Evolutionary conservation across 2,797 vertebrate genomes (phyloP).

Genomic region (Microchirus variegatus): DNA sequence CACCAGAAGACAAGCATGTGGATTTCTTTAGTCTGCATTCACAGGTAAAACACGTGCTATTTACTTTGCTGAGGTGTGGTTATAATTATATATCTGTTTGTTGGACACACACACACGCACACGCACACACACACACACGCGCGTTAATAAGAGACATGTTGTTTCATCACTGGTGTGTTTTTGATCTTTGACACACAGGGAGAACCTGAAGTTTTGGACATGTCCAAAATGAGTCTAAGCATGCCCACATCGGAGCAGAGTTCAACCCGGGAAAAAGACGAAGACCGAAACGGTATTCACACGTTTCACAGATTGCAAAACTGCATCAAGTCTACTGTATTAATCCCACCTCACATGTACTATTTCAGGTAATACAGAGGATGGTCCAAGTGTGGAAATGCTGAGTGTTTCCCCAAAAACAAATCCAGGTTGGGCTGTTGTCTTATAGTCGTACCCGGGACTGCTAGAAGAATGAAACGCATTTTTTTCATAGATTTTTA

Average conservation of each 20-base stretch:
- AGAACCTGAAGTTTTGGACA: slow-evolving; percentile 54
- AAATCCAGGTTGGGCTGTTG: slow-evolving; percentile 56
- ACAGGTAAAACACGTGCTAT: slow-evolving; percentile 65
- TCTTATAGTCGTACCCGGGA: too few species aligned
- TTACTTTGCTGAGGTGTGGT: neutral
- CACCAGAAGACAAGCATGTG: slow-evolving; percentile 86
- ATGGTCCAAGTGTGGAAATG: slow-evolving; percentile 87
- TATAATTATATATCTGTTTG: neutral
- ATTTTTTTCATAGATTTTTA: too few species aligned
- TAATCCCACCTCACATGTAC: neutral
- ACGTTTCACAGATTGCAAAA: neutral
- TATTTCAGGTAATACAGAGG: slow-evolving; percentile 79
- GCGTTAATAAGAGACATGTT: neutral
- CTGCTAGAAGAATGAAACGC: too few species aligned
- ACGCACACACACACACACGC: too few species aligned
- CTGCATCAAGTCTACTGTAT: neutral
- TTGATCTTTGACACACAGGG: slow-evolving; percentile 37
- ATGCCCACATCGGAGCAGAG: slow-evolving; percentile 34
- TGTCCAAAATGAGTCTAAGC: slow-evolving; percentile 65
- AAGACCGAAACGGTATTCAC: slow-evolving; percentile 71
- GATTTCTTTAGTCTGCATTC: slow-evolving; percentile 93
- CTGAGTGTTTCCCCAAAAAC: slow-evolving; percentile 87
- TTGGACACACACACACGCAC: neutral
- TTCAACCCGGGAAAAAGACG: slow-evolving; percentile 35
- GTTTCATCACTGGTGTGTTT: slow-evolving; percentile 7